Evolutionary conservation across 64 coral and sea anemone genomes (phyloP), one percentile per base, ranked within the genome.

Genomic region (Montipora foliosa): DNA sequence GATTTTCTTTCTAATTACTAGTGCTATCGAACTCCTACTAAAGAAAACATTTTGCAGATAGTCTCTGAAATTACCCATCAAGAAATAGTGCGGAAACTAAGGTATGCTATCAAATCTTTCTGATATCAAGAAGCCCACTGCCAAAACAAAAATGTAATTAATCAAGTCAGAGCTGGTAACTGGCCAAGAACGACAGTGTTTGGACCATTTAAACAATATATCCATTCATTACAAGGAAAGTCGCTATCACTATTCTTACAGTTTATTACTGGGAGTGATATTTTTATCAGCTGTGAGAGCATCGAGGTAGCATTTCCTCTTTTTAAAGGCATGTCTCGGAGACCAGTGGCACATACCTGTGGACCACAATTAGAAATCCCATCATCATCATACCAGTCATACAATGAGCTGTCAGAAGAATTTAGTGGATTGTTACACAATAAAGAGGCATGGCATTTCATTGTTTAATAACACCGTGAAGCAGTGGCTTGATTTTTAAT

Each of bases 251-350:
- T 60, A 13, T 93, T 96, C 20, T 84, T 96, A n/a, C 90, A 96
- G 79, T 96, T 96, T 93, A 77, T 89, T 9, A 96, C 95, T 67
- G 95, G 95, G 59, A 93, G 95, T 74, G 93, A 87, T 78, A 78
- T 37, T 37, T 37, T 96, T 14, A 72, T 96, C 19, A 57, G 71
- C 2, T 79, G 88, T 59, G 47, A 73, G 49, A 69, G 76, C 49
- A 96, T 96, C 25, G 67, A 90, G 58, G 91, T 96, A 59, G 29
- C 60, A 69, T 96, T 96, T 76, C 87, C 87, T 22, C 78, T 75
- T 69, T 24, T 89, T 61, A 61, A 75, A 77, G 87, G 91, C 51
- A 70, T 84, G 89, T 21, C 71, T 49, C 90, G 79, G 49, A 88
- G 87, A 55, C 90, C 90, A 77, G 71, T 96, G 75, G 95, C 87